phyloP scores from a whole-genome alignment of 2,888 invertebrate species.

The Globia sparganii region DNA sequence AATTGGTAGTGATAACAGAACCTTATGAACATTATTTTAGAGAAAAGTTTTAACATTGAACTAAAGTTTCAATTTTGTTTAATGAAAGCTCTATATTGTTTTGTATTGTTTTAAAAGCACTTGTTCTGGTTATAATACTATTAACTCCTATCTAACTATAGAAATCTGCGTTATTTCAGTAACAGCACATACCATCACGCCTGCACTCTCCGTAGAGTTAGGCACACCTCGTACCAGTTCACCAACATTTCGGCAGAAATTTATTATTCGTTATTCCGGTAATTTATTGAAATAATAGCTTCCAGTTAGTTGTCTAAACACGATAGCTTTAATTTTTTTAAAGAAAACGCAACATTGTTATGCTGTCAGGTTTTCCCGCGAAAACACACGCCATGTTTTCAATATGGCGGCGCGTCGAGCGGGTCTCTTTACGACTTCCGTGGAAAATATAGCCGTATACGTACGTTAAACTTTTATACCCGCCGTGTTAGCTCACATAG shows the following conservation, averaged over 20 bases:
- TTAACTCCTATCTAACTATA: neutral
- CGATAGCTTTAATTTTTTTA: slow-evolving; percentile 11
- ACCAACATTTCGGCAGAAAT: neutral
- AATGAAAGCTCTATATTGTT: neutral
- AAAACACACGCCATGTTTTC: slow-evolving; percentile 81
- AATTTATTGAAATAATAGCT: slow-evolving; percentile 4
- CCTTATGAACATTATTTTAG: slow-evolving; percentile 16
- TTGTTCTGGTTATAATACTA: neutral
- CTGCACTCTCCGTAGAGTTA: neutral
- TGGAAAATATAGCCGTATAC: slow-evolving; percentile 85
- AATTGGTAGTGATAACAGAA: slow-evolving; percentile 43
- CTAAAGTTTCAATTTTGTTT: slow-evolving; percentile 9
- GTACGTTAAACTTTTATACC: slow-evolving; percentile 87
- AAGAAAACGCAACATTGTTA: slow-evolving; percentile 57
- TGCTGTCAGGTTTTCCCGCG: slow-evolving; percentile 75
- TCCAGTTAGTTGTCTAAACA: slow-evolving; percentile 15
- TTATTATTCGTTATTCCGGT: neutral
- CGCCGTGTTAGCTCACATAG: slow-evolving; percentile 73
- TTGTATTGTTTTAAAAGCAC: slow-evolving; percentile 11
- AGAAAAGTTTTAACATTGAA: slow-evolving; percentile 19
- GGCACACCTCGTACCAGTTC: neutral
- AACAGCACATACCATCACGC: neutral
- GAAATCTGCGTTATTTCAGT: neutral
- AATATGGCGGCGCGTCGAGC: slow-evolving; percentile 79
- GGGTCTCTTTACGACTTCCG: slow-evolving; percentile 86